Base-by-base conservation (phyloP, 2,113 vertebrate species). In the Peromyscus leucopus region DNA sequence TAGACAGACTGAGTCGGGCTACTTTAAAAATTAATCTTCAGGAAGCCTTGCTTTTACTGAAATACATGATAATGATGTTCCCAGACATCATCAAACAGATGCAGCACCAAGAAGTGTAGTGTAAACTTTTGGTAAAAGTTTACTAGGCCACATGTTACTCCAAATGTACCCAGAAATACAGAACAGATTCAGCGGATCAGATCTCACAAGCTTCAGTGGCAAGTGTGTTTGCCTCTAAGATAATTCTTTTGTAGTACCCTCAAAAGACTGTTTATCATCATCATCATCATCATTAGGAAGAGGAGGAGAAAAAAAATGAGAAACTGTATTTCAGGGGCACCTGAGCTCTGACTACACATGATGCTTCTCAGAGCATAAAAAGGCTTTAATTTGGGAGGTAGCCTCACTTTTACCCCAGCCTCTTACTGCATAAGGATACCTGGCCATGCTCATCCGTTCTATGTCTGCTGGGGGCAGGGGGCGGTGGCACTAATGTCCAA, bases 91-190 rank as follows among this genome's bases (percentile, higher is more conserved):
- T 46, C 78, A 88, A 93, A 85, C 86, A 96, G 89, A 97, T 55
- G 71, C 61, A 85, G 78, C 24, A 83, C 80, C 48, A 57, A 91
- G 46, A 90, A 78, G 57, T n/a, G 0, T 17, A 78, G 39, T 74
- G 55, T 59, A 95, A 42, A 95, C 48, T 94, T 94, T 90, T 65
- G 87, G 93, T 96, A 86, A 96, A 96, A 84, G 91, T 95, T 94
- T 94, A 93, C 67, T 84, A 96, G 80, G 39, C 36, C 80, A 94
- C 87, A 82, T 90, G 75, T 92, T 96, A 65, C 95, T 95, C 71
- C 69, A 97, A 96, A 94, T 95, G 33, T 74, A 97, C 55, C 57
- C 46, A 72, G 59, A 97, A 97, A 93, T 61, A 85, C 28, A 92
- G 94, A 78, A n/a, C 36, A 76, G 83, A 80, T 36, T 95, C 80